Conservation (phyloP, 2,797 vertebrate species). For the Sebastolobus alascanus region DNA sequence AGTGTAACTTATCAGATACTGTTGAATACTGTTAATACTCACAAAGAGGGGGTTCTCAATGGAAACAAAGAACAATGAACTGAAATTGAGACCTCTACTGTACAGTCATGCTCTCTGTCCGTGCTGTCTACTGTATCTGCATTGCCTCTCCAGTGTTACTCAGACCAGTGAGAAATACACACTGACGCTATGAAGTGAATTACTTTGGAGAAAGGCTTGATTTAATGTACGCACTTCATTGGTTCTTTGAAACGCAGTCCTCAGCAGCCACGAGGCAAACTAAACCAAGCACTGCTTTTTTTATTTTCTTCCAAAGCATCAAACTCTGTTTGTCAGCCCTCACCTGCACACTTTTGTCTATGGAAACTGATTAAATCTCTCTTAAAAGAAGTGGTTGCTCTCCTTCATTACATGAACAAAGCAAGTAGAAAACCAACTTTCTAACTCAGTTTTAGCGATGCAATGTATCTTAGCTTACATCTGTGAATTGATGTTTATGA, state of each 20-base stretch:
- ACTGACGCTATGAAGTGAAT: constrained; percentile 29
- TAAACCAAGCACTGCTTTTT: constrained; percentile 39
- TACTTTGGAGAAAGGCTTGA: constrained; percentile 31
- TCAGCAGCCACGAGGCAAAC: constrained; percentile 16
- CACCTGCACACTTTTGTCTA: constrained; percentile 33
- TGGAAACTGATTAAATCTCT: constrained; percentile 56
- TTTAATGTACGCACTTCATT: constrained; percentile 19
- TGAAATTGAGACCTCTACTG: constrained; percentile 47
- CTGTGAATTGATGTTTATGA: background rate
- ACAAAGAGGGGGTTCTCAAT: constrained; percentile 43
- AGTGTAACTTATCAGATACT: constrained; percentile 65
- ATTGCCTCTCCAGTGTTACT: constrained; percentile 32
- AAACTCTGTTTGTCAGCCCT: constrained; percentile 20
- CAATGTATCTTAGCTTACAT: background rate
- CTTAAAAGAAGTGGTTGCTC: background rate
- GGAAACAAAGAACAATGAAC: constrained; percentile 25
- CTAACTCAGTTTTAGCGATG: background rate
- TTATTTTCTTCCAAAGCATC: constrained; percentile 37
- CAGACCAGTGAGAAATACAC: constrained; percentile 29
- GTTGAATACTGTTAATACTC: constrained; percentile 42
- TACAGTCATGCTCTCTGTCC: constrained; percentile 59
- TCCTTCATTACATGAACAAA: constrained; percentile 26
- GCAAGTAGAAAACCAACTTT: background rate
- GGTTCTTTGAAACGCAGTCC: constrained; percentile 8
- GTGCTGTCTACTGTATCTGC: constrained; percentile 79